phyloP scores from a whole-genome alignment of 2,888 invertebrate genomes.

The Drosophila niveifrons region DNA sequence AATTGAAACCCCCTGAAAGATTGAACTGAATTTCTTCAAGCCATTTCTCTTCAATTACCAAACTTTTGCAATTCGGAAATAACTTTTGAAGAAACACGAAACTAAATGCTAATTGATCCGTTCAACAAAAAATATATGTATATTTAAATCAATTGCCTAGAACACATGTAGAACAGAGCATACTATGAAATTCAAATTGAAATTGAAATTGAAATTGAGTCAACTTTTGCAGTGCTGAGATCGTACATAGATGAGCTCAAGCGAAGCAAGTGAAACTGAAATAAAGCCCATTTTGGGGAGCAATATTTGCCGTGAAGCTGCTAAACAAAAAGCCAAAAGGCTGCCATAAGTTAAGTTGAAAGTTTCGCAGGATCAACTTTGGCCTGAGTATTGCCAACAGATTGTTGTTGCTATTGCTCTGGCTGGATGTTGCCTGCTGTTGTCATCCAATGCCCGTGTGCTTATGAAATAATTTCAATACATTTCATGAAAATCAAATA shows the following conservation, averaged over 20 bases:
- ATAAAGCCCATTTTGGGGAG: slow-evolving; percentile 14
- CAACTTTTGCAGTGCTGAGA: neutral
- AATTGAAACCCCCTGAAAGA: too few relatives aligned
- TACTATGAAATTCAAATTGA: too few relatives aligned
- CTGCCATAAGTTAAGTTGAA: slow-evolving; percentile 15
- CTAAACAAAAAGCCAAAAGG: slow-evolving; percentile 23
- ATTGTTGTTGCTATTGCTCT: slow-evolving; percentile 10
- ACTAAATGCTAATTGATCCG: too few relatives aligned
- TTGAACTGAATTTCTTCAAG: too few relatives aligned
- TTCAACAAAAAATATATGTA: too few relatives aligned
- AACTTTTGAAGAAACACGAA: too few relatives aligned
- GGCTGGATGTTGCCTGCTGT: slow-evolving; percentile 5
- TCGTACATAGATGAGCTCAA: neutral
- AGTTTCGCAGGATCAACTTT: slow-evolving; percentile 31
- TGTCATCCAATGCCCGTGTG: slow-evolving; percentile 28
- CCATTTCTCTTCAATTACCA: too few relatives aligned
- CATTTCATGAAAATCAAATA: slow-evolving; percentile 49
- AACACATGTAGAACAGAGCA: too few relatives aligned
- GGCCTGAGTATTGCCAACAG: neutral
- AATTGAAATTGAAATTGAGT: neutral
- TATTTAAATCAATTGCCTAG: too few relatives aligned
- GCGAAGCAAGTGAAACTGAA: neutral
- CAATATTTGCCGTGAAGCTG: neutral
- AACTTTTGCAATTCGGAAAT: too few relatives aligned
- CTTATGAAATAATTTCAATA: slow-evolving; percentile 55